Evolutionary conservation across 1,140 invertebrate genomes (phyloP).

Genomic region (Bombus superbus): DNA sequence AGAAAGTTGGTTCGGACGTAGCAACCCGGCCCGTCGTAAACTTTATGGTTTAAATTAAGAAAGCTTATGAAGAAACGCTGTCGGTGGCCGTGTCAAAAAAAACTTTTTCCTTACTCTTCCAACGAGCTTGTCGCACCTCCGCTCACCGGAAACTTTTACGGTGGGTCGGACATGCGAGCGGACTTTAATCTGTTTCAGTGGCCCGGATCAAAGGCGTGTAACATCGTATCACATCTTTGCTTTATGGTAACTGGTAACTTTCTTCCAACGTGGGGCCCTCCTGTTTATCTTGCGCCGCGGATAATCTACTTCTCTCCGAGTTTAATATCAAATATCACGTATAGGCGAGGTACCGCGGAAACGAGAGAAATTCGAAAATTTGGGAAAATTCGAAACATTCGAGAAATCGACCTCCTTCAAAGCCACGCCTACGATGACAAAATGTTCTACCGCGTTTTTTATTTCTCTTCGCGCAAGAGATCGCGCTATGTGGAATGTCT

Average conservation of each 20-base stretch:
- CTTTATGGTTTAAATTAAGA: slow-evolving; percentile 60
- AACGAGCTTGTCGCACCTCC: slow-evolving; percentile 7
- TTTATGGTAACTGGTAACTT: slow-evolving; percentile 12
- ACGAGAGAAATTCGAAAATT: no score
- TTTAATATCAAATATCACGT: neutral
- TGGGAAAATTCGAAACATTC: neutral
- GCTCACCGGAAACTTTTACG: slow-evolving; percentile 23
- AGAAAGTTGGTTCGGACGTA: neutral
- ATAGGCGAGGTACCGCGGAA: neutral
- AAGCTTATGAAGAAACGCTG: slow-evolving; percentile 56
- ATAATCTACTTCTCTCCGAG: slow-evolving; percentile 1
- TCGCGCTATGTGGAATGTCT: neutral
- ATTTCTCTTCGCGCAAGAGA: no score
- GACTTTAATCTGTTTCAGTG: slow-evolving; percentile 41
- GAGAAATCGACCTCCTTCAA: no score
- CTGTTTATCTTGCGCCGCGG: neutral
- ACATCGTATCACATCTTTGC: neutral
- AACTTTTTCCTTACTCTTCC: slow-evolving; percentile 15
- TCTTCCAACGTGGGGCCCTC: neutral
- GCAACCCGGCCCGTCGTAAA: slow-evolving; percentile 31
- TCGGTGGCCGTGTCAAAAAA: slow-evolving; percentile 2
- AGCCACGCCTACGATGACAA: no score
- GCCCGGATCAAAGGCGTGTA: slow-evolving; percentile 14
- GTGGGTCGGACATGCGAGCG: slow-evolving; percentile 24
- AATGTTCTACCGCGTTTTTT: no score